phyloP scores from a whole-genome alignment of 2,888 invertebrate species.

The Drosophila aldrichi region DNA sequence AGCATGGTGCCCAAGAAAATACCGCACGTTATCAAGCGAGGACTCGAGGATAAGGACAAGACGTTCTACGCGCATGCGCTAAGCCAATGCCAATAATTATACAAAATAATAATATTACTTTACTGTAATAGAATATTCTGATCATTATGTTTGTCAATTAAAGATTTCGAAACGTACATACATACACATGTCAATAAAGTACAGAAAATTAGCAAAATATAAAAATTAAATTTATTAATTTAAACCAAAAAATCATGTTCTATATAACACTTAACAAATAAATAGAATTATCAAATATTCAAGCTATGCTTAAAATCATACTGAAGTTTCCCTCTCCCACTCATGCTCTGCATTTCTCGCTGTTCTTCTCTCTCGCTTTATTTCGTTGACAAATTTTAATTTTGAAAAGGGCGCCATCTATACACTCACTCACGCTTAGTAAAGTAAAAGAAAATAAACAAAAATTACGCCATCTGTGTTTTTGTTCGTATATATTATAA shows the following conservation, averaged over 20 bases:
- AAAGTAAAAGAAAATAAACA: not conserved
- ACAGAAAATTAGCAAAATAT: not conserved
- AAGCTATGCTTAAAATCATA: no score
- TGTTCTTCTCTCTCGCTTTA: not conserved
- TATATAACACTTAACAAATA: no score
- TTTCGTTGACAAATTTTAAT: not conserved
- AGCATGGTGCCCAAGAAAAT: conserved; percentile 95
- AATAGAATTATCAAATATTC: no score
- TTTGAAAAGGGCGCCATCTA: not conserved
- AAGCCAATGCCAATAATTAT: conserved; percentile 45
- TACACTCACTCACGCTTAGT: not conserved
- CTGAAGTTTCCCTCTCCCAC: no score
- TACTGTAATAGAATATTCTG: not conserved
- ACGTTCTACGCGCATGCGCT: conserved; percentile 81
- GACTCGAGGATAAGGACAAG: conserved; percentile 85
- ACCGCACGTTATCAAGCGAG: conserved; percentile 94
- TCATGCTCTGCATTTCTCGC: no score
- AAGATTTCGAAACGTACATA: not conserved
- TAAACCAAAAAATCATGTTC: no score
- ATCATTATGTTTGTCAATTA: not conserved
- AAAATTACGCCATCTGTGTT: not conserved
- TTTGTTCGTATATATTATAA: not conserved
- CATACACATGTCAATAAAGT: not conserved
- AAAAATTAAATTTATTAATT: no score
- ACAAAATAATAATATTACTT: not conserved